These are phyloP conservation scores for Cacatua alba DNA, from an alignment of 2,113 vertebrate genomes.

Conservation along the genomic window DNA sequence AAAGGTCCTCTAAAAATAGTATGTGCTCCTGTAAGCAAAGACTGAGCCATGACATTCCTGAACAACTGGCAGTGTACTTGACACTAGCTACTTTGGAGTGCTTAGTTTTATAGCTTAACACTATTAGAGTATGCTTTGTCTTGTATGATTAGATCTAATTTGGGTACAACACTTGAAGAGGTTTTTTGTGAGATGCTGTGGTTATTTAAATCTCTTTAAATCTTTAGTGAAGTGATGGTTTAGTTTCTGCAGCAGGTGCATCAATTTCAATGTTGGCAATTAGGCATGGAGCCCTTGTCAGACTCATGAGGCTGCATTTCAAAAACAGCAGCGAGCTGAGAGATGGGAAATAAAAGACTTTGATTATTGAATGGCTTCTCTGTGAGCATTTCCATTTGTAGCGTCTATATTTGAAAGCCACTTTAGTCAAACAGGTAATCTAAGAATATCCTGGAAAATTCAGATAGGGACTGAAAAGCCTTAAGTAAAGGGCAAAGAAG, in stretches of 20 bases:
- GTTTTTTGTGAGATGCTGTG: neutral
- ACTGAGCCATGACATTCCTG: neutral
- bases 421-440: slow-evolving; percentile 48
- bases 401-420: slow-evolving; percentile 15
- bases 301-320: neutral
- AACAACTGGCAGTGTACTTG: neutral
- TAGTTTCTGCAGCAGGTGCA: slow-evolving; percentile 7
- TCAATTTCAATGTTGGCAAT: neutral
- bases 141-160: neutral
- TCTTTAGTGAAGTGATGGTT: neutral
- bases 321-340: neutral
- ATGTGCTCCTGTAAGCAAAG: neutral
- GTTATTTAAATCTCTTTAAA: neutral
- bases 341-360: slow-evolving; percentile 28
- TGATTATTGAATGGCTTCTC: slow-evolving; percentile 12
- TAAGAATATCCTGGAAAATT: slow-evolving; percentile 28
- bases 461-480: neutral
- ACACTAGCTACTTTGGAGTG: neutral
- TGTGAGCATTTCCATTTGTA: neutral
- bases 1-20: neutral
- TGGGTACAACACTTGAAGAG: neutral
- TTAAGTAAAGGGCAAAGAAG: neutral
- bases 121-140: neutral
- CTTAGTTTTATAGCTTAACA: neutral
- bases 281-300: neutral